Evolutionary conservation across 2,888 invertebrate genomes (phyloP).

Genomic region (Tenthredo notha): DNA sequence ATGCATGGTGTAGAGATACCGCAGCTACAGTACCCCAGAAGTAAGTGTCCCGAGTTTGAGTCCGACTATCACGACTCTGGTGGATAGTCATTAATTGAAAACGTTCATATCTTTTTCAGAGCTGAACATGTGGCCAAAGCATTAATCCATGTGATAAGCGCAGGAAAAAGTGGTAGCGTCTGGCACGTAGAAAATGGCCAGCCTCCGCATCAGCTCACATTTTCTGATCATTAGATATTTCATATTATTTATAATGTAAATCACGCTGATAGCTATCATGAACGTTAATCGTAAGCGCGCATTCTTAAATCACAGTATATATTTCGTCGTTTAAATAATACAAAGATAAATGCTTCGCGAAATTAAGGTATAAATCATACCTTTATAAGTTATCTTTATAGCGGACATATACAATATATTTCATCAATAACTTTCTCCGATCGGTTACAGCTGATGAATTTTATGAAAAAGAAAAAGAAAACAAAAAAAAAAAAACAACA

Average conservation of each 20-base stretch:
- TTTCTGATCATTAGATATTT: slow-evolving; percentile 68
- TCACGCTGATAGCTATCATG: slow-evolving; percentile 33
- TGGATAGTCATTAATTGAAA: neutral
- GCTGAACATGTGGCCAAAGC: slow-evolving; percentile 86
- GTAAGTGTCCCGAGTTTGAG: slow-evolving; percentile 76
- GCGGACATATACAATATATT: neutral
- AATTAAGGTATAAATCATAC: neutral
- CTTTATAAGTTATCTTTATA: neutral
- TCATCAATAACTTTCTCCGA: neutral
- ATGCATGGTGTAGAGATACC: slow-evolving; percentile 86
- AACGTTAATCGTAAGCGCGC: slow-evolving; percentile 20
- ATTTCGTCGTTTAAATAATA: neutral
- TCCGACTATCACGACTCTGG: neutral
- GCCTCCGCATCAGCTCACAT: slow-evolving; percentile 81
- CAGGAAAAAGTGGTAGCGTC: slow-evolving; percentile 86
- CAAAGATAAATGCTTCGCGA: slow-evolving; percentile 16
- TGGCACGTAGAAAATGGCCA: slow-evolving; percentile 87
- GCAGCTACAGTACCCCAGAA: slow-evolving; percentile 83
- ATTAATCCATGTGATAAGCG: slow-evolving; percentile 83
- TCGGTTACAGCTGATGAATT: slow-evolving; percentile 7
- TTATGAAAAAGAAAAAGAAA: neutral
- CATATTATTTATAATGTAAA: slow-evolving; percentile 5
- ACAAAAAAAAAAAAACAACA: neutral
- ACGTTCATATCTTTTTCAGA: slow-evolving; percentile 79
- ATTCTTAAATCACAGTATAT: slow-evolving; percentile 33